phyloP scores from a whole-genome alignment of 2,888 invertebrate genomes.

The Ypsolopha sequella region DNA sequence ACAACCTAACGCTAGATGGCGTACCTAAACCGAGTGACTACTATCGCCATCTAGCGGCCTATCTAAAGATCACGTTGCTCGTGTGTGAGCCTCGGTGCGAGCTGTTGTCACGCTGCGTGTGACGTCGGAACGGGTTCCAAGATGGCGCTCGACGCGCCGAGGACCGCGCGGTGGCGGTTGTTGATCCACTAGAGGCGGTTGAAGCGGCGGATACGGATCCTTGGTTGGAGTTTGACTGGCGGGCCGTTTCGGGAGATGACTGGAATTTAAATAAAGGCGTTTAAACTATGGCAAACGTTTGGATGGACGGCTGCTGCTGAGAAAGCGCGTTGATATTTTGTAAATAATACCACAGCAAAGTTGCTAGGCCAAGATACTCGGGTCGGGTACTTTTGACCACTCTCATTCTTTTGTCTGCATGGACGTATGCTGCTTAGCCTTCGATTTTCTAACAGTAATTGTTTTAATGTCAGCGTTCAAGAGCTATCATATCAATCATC shows the following conservation, averaged over 20 bases:
- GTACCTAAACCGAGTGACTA: not conserved
- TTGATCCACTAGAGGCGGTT: conserved; percentile 49
- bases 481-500: too few relatives aligned
- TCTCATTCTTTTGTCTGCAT: too few relatives aligned
- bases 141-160: conserved; percentile 64
- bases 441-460: too few relatives aligned
- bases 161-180: conserved; percentile 39
- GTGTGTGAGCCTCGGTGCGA: conserved; percentile 54
- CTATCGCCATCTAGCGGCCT: conserved; percentile 14
- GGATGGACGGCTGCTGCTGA: too few relatives aligned
- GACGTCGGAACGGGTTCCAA: conserved; percentile 82
- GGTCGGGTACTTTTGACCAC: too few relatives aligned
- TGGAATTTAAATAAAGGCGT: conserved; percentile 5
- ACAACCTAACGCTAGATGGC: not conserved
- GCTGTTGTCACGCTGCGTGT: conserved; percentile 67
- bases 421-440: too few relatives aligned
- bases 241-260: conserved; percentile 21
- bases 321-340: too few relatives aligned
- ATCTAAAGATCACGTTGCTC: conserved; percentile 72
- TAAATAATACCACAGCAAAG: not conserved
- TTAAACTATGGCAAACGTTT: not conserved
- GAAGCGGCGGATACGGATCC: conserved; percentile 64
- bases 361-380: not conserved
- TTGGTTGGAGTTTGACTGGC: conserved; percentile 47
- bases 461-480: too few relatives aligned